A percentile compares a stretch with the other conserved stretches of the same genome.
These are phyloP conservation scores for Synanthedon andrenaeformis DNA, from an alignment of 2,888 invertebrate genomes.

Conservation along the genomic window DNA sequence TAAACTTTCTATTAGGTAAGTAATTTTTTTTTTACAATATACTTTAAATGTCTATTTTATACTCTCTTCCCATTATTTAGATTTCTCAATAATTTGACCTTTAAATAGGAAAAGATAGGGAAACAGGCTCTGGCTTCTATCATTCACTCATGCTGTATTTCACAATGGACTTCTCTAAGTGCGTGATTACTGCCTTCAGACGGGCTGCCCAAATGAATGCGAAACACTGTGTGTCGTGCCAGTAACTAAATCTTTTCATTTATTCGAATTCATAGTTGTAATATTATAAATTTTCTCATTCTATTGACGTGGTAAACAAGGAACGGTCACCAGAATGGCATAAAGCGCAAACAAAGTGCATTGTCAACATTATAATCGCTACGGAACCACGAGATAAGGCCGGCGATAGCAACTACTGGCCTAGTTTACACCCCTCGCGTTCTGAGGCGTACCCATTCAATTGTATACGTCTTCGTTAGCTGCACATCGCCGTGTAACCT, in stretches of 20 bases:
- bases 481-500: background rate
- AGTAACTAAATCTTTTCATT: too few relatives aligned
- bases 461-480: background rate
- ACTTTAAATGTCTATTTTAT: background rate
- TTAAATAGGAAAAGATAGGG: too few relatives aligned
- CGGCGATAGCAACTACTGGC: conserved; percentile 27
- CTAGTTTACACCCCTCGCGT: conserved; percentile 26
- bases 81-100: background rate
- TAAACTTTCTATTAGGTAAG: too few relatives aligned
- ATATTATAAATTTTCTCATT: too few relatives aligned
- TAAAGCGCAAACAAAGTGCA: conserved; percentile 11
- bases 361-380: conserved; percentile 39
- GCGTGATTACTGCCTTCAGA: too few relatives aligned
- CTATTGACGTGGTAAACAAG: too few relatives aligned
- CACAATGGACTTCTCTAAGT: too few relatives aligned
- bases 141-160: too few relatives aligned
- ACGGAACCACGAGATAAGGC: conserved; percentile 25
- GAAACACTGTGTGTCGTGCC: too few relatives aligned
- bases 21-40: too few relatives aligned
- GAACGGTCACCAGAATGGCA: background rate
- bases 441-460: background rate
- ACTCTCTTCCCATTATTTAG: background rate
- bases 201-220: too few relatives aligned
- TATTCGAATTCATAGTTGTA: background rate
- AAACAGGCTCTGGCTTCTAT: too few relatives aligned